Evolutionary conservation across 2,888 invertebrate genomes (phyloP).

Genomic region (Leptothorax acervorum): DNA sequence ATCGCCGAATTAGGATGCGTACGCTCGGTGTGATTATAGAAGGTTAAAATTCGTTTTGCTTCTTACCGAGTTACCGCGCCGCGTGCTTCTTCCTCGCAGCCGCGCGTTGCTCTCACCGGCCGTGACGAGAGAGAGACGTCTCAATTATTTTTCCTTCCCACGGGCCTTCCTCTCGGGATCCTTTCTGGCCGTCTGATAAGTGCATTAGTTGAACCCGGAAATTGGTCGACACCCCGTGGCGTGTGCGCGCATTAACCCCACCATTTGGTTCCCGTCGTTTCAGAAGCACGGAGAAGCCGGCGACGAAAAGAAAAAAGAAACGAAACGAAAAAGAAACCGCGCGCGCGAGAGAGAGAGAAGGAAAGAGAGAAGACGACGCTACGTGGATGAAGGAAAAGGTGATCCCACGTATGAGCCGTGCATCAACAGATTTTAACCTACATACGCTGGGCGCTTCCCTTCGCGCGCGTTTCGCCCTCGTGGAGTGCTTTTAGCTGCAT

Average conservation of each 20-base stretch:
- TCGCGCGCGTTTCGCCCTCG: constrained; percentile 47
- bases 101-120: constrained; percentile 35
- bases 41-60: constrained; percentile 66
- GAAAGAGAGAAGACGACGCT: constrained; percentile 32
- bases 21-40: constrained; percentile 62
- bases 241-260: constrained; percentile 75
- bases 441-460: constrained; percentile 44
- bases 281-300: constrained; percentile 37
- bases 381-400: constrained; percentile 50
- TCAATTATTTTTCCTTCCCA: constrained; percentile 69
- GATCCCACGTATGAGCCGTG: constrained; percentile 62
- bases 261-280: constrained; percentile 60
- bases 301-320: constrained; percentile 41
- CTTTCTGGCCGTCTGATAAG: constrained; percentile 67
- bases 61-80: constrained; percentile 49
- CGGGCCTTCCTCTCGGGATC: constrained; percentile 52
- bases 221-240: constrained; percentile 77
- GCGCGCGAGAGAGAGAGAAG: background rate
- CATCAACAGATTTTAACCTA: constrained; percentile 71
- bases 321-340: background rate
- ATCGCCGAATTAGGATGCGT: constrained; percentile 68
- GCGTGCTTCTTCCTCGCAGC: constrained; percentile 27
- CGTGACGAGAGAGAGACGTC: constrained; percentile 58
- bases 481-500: constrained; percentile 65
- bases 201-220: constrained; percentile 76